Evolutionary conservation across 2,113 vertebrate genomes (phyloP).

Genomic region (Macrotis lagotis): DNA sequence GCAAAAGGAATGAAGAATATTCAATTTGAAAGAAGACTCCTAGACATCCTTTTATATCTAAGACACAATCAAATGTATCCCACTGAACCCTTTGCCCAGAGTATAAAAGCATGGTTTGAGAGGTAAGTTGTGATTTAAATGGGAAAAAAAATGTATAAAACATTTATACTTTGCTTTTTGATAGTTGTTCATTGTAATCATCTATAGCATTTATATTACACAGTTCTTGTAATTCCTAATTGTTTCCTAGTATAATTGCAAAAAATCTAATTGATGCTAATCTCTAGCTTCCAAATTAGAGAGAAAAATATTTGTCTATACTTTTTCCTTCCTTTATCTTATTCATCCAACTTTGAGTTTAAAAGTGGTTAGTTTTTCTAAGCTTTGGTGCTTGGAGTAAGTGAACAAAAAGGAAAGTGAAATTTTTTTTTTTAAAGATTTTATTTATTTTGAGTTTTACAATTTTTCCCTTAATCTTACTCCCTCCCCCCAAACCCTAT

Average conservation of each 20-base stretch:
- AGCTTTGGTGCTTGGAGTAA: not conserved
- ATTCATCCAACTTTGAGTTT: not conserved
- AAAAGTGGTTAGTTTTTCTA: not conserved
- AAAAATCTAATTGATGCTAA: constrained; percentile 1
- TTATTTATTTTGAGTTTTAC: too few species aligned
- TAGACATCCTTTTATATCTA: constrained; percentile 88
- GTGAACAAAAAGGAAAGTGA: constrained; percentile 16
- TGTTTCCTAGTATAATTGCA: constrained; percentile 25
- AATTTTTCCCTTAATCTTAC: too few species aligned
- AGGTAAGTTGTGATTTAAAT: constrained; percentile 85
- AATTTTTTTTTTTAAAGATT: too few species aligned
- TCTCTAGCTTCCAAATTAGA: constrained; percentile 19
- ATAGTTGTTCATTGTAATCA: constrained; percentile 29
- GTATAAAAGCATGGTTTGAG: constrained; percentile 95
- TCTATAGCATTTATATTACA: constrained; percentile 37
- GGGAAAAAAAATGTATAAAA: not conserved
- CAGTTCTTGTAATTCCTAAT: constrained; percentile 20
- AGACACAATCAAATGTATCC: constrained; percentile 93
- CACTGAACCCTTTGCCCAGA: constrained; percentile 83
- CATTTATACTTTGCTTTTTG: not conserved
- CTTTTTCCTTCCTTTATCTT: constrained; percentile 25
- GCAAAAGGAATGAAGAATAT: constrained; percentile 76
- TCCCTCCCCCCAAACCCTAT: too few species aligned
- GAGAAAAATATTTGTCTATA: constrained; percentile 27
- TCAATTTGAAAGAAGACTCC: constrained; percentile 83